Conservation (phyloP, 1,140 invertebrate genomes). For the Goniozus legneri region DNA sequence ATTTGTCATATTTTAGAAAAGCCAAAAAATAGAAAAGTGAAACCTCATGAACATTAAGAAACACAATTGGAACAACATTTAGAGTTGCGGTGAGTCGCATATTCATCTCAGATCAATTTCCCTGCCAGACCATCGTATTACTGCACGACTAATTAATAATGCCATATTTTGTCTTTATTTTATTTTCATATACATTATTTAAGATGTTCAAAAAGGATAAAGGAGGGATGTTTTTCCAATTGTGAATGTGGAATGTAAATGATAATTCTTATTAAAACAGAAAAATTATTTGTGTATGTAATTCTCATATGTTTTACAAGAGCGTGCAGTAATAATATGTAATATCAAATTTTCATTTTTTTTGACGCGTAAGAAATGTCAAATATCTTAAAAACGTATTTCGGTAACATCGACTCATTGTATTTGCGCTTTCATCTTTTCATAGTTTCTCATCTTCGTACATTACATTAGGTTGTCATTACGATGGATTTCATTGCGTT, state of each 20-base stretch:
- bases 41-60: conserved; percentile 50
- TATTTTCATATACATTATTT: conserved; percentile 28
- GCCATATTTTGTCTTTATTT: conserved; percentile 27
- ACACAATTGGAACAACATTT: conserved; percentile 59
- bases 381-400: too few relatives aligned
- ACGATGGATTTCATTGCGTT: too few relatives aligned
- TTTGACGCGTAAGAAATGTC: too few relatives aligned
- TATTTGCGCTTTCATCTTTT: too few relatives aligned
- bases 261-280: not conserved
- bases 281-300: too few relatives aligned
- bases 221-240: conserved; percentile 55
- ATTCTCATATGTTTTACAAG: too few relatives aligned
- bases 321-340: too few relatives aligned
- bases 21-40: conserved; percentile 57
- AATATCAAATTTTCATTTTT: too few relatives aligned
- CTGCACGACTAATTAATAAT: conserved; percentile 49
- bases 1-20: conserved; percentile 57
- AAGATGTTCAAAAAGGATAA: conserved; percentile 29
- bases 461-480: too few relatives aligned
- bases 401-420: too few relatives aligned
- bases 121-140: conserved; percentile 43
- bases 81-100: conserved; percentile 55
- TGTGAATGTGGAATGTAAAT: conserved; percentile 51
- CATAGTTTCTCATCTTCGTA: too few relatives aligned
- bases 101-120: conserved; percentile 37